Conservation (phyloP, 1,140 invertebrate genomes). For the Eciton burchellii region DNA sequence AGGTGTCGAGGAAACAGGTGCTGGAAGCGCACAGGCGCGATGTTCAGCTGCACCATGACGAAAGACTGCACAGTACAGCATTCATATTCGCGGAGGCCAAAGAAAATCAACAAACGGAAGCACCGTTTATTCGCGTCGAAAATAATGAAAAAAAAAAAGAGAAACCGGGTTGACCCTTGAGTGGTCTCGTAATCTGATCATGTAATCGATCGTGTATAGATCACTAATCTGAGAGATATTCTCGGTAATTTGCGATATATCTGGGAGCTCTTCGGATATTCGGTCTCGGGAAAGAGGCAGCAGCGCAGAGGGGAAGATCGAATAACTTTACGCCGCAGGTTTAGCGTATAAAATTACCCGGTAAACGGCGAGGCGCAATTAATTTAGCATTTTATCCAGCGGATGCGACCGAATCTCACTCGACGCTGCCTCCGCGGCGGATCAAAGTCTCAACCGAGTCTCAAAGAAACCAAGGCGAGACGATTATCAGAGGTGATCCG, state of each 20-base stretch:
- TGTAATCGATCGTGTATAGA: no score
- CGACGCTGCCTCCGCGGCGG: neutral
- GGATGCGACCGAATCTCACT: neutral
- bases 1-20: conserved; percentile 71
- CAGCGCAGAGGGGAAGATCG: neutral
- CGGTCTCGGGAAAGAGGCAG: no score
- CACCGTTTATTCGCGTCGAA: neutral
- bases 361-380: neutral
- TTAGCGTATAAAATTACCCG: no score
- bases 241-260: no score
- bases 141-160: neutral
- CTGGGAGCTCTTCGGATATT: no score
- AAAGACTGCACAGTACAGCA: conserved; percentile 50
- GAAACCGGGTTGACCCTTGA: neutral
- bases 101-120: conserved; percentile 45
- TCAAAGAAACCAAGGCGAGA: neutral
- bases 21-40: conserved; percentile 42
- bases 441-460: no score
- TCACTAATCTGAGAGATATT: no score
- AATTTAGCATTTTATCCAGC: neutral
- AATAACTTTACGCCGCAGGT: neutral
- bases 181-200: no score
- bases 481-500: neutral
- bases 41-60: conserved; percentile 60
- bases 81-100: conserved; percentile 37